These are phyloP conservation scores for Ceratosolen fusciceps DNA, from an alignment of 1,140 invertebrate species.

Conservation along the genomic window DNA sequence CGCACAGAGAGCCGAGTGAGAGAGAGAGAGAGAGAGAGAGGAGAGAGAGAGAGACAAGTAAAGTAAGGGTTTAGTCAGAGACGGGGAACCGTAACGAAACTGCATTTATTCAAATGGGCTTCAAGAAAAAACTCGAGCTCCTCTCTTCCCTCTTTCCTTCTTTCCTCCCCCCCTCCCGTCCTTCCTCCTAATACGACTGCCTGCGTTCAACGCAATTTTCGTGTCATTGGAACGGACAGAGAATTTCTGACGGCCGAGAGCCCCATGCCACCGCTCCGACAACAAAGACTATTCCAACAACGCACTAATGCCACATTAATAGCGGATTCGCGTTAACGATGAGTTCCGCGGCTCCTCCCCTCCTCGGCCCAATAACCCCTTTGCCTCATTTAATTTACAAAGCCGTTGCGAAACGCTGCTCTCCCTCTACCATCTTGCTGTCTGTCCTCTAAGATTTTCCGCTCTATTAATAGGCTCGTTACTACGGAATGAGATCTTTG, in stretches of 20 bases:
- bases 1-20: neutral
- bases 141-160: neutral
- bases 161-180: neutral
- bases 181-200: neutral
- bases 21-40: neutral
- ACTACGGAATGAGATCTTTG: constrained; percentile 30
- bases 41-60: neutral
- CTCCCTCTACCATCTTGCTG: neutral
- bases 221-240: neutral
- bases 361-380: too few species aligned
- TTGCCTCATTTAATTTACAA: constrained; percentile 21
- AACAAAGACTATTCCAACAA: neutral
- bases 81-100: constrained; percentile 10
- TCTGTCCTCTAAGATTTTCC: neutral
- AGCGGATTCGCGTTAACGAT: constrained; percentile 44
- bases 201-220: neutral
- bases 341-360: neutral
- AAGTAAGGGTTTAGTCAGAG: neutral
- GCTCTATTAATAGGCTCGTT: constrained; percentile 18
- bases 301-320: constrained; percentile 66
- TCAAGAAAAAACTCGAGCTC: constrained; percentile 1
- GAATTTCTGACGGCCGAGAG: neutral
- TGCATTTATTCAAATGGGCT: constrained; percentile 15
- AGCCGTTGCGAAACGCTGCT: neutral
- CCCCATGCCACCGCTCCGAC: neutral